Evolutionary conservation across 23 tunicate species (phyloP), one percentile per base, ranked within the genome.

Genomic region (Trididemnum miniatum): DNA sequence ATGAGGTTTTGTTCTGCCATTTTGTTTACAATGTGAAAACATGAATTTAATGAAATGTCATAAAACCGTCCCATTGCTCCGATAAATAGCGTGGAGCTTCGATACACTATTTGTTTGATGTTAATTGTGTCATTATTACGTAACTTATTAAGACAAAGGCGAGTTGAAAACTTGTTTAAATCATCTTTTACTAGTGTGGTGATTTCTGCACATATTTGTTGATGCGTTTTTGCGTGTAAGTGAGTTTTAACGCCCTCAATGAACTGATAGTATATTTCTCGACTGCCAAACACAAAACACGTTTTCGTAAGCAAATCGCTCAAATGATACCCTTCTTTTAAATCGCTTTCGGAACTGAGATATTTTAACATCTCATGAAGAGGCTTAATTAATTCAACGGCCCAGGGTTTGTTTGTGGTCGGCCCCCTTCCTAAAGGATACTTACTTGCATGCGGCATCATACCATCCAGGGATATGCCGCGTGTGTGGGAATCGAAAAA

Each of bases 231-330:
- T 9, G 5, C 15, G 12, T 71, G 20, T n/a, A 18, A 18, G 50
- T 25, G 0, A 29, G 38, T 40, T 32, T 62, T 59, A 23, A 71
- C 30, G 0, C 79, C 80, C 35, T 44, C 71, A 9, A 22, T 4
- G 33, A 82, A 71, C 50, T 82, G 76, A 28, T 71, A 38, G 35
- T 71, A 44, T 5, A 82, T 9, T 0, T 59, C 35, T 18, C 71
- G 80, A 29, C 36, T 71, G 29, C 86, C 86, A 0, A 31, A 52
- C 0, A 82, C 73, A 51, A 35, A 71, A 50, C 80, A 49, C 3
- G 86, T 82, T 71, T 33, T 71, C 3, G 86, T 37, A 31, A 71
- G 35, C 25, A 34, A 71, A 24, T 24, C 31, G 2, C 30, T 52
- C 24, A 82, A 1, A 40, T 71, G 26, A 40, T 72, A 37, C 23